Percentiles rank a stretch among this genome's conserved stretches.
Evolutionary conservation across 2,888 invertebrate genomes (phyloP).

Genomic region (Heliconius charithonia): DNA sequence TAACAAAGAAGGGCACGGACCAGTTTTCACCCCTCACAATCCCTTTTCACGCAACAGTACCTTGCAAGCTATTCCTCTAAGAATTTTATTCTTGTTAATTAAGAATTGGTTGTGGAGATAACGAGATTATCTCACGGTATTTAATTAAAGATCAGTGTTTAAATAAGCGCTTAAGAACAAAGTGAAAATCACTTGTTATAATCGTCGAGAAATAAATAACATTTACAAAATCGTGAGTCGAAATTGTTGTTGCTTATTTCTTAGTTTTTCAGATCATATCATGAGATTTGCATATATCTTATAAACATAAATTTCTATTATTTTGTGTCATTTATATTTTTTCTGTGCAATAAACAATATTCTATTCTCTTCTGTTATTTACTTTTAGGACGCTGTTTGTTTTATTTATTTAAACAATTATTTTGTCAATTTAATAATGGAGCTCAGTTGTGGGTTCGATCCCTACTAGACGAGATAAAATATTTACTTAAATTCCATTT

Average conservation of each 20-base stretch:
- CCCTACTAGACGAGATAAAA: no score
- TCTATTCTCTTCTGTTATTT: no score
- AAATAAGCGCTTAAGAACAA: conserved; percentile 53
- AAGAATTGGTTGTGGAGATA: conserved; percentile 67
- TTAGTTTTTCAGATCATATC: no score
- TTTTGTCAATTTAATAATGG: no score
- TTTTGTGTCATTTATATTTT: no score
- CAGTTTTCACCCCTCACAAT: conserved; percentile 65
- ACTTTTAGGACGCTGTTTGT: no score
- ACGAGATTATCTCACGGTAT: conserved; percentile 71
- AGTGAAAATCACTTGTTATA: conserved; percentile 49
- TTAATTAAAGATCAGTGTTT: conserved; percentile 66
- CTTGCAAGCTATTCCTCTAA: conserved; percentile 60
- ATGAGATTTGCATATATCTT: no score
- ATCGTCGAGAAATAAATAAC: conserved; percentile 43
- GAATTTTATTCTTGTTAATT: conserved; percentile 76
- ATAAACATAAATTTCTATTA: no score
- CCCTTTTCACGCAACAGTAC: conserved; percentile 64
- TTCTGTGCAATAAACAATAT: no score
- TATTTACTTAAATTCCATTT: no score
- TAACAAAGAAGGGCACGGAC: conserved; percentile 56
- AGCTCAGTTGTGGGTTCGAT: no score
- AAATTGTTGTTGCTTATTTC: conserved; percentile 2
- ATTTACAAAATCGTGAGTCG: conserved; percentile 20
- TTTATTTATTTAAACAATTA: no score